Evolutionary conservation across 2,797 vertebrate genomes (phyloP), one percentile per base, ranked within the genome.

Genomic region (Liasis olivaceus): DNA sequence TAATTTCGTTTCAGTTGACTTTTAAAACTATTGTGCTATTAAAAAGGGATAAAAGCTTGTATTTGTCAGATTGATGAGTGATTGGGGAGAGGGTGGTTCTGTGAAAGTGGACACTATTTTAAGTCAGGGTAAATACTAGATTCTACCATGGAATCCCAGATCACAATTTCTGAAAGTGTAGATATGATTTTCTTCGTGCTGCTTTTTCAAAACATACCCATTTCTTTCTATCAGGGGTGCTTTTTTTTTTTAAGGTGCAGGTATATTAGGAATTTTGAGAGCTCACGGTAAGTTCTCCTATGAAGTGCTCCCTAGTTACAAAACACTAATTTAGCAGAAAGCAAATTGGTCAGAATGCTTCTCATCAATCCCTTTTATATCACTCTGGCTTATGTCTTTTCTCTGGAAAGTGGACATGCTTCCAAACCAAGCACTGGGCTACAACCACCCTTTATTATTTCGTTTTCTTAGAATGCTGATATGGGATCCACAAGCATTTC

Each of bases 1-100:
- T 81, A 36, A 58, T 20, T 93, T 87, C 93, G 84, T 91, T 93
- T 91, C 86, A 93, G 94, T 94, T 92, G 92, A 94, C 93, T 93
- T 64, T 90, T 42, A 60, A 88, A 88, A 85, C 62, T 88, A 31
- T 90, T 92, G 91, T 94, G 87, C 69, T 90, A 92, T 92, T 89
- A 85, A 92, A 92, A 90, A 94, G 89, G 89, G 89, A 94, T 85
- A 92, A 85, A 92, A 54, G 17, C 62, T 90, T 85, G 28, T 58
- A 42, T 88, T 91, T 93, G 89, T 93, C 86, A 88, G 92, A 88
- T 88, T 91, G 69, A 59, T 85, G 20, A 88, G 36, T 93, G 89
- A 62, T 28, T 88, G 51, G 86, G 92, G 59, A 90, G 42, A 31
- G 85, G 64, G n/a, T 28, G 28, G 42, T 51, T 54, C 6, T n/a